phyloP scores from a whole-genome alignment of 2,113 vertebrate genomes.

The Apteryx mantelli region DNA sequence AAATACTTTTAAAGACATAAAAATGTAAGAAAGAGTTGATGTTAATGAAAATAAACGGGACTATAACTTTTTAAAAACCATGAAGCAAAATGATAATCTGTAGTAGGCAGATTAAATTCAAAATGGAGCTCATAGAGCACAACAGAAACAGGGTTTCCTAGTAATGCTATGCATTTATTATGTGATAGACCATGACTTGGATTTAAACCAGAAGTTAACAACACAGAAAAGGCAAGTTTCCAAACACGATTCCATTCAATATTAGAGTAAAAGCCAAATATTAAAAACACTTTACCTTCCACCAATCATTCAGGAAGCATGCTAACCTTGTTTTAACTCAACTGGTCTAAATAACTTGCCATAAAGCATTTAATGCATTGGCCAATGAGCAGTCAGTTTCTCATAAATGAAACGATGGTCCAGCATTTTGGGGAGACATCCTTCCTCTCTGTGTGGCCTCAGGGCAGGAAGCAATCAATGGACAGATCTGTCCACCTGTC shows the following conservation, averaged over 20 bases:
- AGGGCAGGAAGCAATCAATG: background rate
- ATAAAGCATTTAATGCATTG: background rate
- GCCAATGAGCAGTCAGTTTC: background rate
- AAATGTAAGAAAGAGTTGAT: accelerated
- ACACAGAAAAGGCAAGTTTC: background rate
- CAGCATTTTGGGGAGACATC: background rate
- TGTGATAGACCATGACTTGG: background rate
- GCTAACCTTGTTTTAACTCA: background rate
- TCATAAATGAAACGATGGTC: background rate
- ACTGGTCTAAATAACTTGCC: background rate
- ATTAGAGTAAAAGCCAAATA: background rate
- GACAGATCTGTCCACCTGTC: no score
- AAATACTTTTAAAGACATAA: background rate
- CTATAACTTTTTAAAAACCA: background rate
- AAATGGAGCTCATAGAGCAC: background rate
- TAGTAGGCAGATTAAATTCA: background rate
- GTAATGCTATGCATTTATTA: background rate
- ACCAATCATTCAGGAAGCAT: background rate
- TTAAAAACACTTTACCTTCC: background rate
- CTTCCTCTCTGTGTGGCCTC: background rate
- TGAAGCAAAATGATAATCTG: background rate
- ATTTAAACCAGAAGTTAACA: background rate
- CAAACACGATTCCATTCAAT: background rate
- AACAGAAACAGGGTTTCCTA: background rate
- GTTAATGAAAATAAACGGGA: background rate